These are phyloP conservation scores for Caenorhabditis japonica DNA, from an alignment of 2,888 invertebrate genomes.

Conservation along the genomic window DNA sequence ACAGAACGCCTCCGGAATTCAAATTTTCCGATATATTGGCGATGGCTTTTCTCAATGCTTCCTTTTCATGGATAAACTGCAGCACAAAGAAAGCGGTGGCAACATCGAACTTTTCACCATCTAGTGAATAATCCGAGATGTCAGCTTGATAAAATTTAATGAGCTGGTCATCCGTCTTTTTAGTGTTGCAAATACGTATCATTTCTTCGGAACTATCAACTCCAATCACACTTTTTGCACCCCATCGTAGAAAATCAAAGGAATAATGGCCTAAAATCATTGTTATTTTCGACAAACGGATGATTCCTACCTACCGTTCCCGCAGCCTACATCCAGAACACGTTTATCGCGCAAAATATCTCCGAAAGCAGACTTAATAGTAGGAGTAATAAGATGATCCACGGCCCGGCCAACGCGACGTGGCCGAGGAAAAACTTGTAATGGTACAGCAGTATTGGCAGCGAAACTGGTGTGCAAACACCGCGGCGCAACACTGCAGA, in stretches of 20 bases:
- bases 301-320: conserved; percentile 19
- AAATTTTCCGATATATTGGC: conserved; percentile 25
- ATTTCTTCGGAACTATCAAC: conserved; percentile 49
- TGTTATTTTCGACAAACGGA: neutral
- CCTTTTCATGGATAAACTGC: conserved; percentile 43
- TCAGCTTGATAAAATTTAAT: conserved; percentile 12
- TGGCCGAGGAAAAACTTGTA: too few relatives aligned
- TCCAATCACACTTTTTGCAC: conserved; percentile 37
- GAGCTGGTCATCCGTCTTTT: neutral
- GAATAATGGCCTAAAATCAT: conserved; percentile 43
- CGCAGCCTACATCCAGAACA: conserved; percentile 40
- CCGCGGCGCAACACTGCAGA: too few relatives aligned
- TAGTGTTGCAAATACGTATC: conserved; percentile 32
- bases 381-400: conserved; percentile 39
- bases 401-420: too few relatives aligned
- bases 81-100: conserved; percentile 48
- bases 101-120: conserved; percentile 16
- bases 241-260: conserved; percentile 40
- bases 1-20: conserved; percentile 17
- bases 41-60: conserved; percentile 25
- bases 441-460: too few relatives aligned
- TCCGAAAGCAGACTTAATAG: conserved; percentile 21
- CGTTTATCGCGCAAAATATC: conserved; percentile 11
- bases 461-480: too few relatives aligned
- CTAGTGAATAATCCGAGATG: conserved; percentile 11